Percentiles rank a stretch among this genome's conserved stretches.
Conservation (phyloP, 2,888 invertebrate genomes). For the Platycnemis pennipes region DNA sequence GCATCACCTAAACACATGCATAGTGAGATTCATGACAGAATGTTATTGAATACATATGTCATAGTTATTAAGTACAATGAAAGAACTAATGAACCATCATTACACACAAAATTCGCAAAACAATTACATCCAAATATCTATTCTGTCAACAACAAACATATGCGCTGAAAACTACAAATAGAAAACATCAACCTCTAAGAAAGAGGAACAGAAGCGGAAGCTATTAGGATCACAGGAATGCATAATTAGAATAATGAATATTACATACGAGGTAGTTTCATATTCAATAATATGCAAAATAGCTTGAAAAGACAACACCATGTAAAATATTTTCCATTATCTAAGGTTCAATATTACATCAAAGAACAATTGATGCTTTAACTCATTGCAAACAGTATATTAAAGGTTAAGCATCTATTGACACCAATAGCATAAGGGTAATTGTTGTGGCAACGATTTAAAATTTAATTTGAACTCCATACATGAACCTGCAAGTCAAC, state of each 20-base stretch:
- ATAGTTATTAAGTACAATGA: background rate
- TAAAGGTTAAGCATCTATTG: slow-evolving; percentile 6
- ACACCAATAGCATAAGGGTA: slow-evolving; percentile 24
- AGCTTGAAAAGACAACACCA: slow-evolving; percentile 21
- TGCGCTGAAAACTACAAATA: slow-evolving; percentile 31
- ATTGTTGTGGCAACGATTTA: slow-evolving; percentile 9
- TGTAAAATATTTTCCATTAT: slow-evolving; percentile 5
- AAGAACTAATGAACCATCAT: slow-evolving; percentile 3
- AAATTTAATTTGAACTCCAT: slow-evolving; percentile 29
- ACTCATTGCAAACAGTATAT: background rate
- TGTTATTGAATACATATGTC: slow-evolving; percentile 14
- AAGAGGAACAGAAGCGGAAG: slow-evolving; percentile 26
- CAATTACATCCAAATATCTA: slow-evolving; percentile 48
- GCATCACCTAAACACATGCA: slow-evolving; percentile 3
- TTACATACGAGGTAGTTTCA: slow-evolving; percentile 61
- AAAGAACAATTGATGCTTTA: slow-evolving; percentile 29
- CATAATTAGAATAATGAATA: slow-evolving; percentile 20
- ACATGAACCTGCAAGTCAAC: background rate
- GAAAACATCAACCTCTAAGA: slow-evolving; percentile 4
- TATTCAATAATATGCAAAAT: slow-evolving; percentile 40
- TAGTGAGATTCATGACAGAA: background rate
- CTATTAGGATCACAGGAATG: slow-evolving; percentile 45
- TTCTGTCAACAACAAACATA: slow-evolving; percentile 43
- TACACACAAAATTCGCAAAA: slow-evolving; percentile 41
- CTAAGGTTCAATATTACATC: background rate